Evolutionary conservation across 2,888 invertebrate genomes (phyloP).

Genomic region (Peribatodes rhomboidaria): DNA sequence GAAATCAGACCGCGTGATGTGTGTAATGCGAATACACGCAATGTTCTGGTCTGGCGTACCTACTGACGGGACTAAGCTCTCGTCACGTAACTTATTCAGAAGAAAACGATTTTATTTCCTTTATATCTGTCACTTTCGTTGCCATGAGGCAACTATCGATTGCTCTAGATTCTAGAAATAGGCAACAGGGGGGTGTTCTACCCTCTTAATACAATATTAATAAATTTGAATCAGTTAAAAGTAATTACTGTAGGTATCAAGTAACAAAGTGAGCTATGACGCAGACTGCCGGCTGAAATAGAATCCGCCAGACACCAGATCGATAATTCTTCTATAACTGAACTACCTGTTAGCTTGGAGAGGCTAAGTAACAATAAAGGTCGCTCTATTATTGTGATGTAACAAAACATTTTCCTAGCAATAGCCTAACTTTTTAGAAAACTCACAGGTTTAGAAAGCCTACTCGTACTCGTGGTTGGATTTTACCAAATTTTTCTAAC

Average conservation of each 20-base stretch:
- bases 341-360: background rate
- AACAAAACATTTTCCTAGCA: too few species aligned
- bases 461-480: too few species aligned
- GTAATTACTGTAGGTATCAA: background rate
- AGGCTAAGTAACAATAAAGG: background rate
- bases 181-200: background rate
- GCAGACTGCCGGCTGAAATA: slow-evolving; percentile 9
- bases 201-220: background rate
- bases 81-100: background rate
- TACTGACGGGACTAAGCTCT: too few species aligned
- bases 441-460: background rate
- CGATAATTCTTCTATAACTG: slow-evolving; percentile 11
- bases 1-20: slow-evolving; percentile 7
- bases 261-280: slow-evolving; percentile 8
- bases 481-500: too few species aligned
- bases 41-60: background rate
- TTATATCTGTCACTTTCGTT: background rate
- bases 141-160: background rate
- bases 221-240: background rate
- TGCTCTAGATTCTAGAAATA: background rate
- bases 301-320: slow-evolving; percentile 2
- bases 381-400: too few species aligned
- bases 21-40: slow-evolving; percentile 10
- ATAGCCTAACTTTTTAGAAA: too few species aligned
- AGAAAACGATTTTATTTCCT: background rate